Conservation (phyloP, 2,797 vertebrate genomes). For the Acanthurus tractus region DNA sequence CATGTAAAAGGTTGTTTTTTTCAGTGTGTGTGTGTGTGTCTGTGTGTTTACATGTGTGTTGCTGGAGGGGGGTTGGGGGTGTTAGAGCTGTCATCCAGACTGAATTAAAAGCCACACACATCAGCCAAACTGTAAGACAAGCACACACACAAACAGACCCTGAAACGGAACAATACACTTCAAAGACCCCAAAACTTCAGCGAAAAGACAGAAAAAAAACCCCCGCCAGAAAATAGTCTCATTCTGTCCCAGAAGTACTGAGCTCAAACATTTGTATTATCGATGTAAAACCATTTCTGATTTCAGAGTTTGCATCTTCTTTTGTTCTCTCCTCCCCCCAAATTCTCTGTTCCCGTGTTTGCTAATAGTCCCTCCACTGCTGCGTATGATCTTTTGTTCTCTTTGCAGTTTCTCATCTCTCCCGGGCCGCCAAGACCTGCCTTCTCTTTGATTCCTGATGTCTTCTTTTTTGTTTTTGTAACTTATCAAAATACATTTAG, state of each 20-base stretch:
- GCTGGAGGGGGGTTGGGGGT: slow-evolving; percentile 13
- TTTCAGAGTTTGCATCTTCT: slow-evolving; percentile 32
- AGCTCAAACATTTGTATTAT: slow-evolving; percentile 55
- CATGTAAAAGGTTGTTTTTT: slow-evolving; percentile 57
- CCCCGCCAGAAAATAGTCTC: slow-evolving; percentile 26
- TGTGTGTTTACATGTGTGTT: neutral
- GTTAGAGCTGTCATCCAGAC: slow-evolving; percentile 49
- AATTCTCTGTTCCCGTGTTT: slow-evolving; percentile 41
- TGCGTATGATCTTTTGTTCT: slow-evolving; percentile 26
- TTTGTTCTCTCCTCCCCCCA: slow-evolving; percentile 46
- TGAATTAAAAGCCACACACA: slow-evolving; percentile 45
- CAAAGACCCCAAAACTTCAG: slow-evolving; percentile 10
- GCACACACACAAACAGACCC: slow-evolving; percentile 13
- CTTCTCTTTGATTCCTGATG: slow-evolving; percentile 19
- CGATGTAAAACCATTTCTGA: slow-evolving; percentile 31
- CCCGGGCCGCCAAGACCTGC: neutral
- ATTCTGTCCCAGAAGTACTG: slow-evolving; percentile 23
- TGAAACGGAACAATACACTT: slow-evolving; percentile 36
- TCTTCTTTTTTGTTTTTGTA: slow-evolving; percentile 10
- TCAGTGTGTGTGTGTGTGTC: neutral
- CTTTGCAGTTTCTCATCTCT: slow-evolving; percentile 18
- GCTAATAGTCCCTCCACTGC: slow-evolving; percentile 34
- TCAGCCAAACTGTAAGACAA: slow-evolving; percentile 34
- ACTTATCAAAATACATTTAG: neutral
- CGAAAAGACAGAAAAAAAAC: neutral